A percentile compares a stretch with the other conserved stretches of the same genome.
phyloP scores from a whole-genome alignment of 2,888 invertebrate species.

The Neoaliturus tenellus region DNA sequence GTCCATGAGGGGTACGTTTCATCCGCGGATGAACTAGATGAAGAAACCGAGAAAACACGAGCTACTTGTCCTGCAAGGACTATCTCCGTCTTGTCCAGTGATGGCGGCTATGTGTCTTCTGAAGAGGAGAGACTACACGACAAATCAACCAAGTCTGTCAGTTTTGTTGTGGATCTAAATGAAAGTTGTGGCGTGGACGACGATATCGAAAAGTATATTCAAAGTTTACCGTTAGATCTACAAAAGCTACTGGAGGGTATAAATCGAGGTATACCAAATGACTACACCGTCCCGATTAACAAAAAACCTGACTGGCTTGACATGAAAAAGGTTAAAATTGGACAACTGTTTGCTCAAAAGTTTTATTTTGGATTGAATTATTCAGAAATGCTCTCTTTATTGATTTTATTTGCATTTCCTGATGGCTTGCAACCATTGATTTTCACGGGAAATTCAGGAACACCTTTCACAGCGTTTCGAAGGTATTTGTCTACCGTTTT shows the following conservation, averaged over 20 bases:
- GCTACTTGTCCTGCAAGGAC: background rate
- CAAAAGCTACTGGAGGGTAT: slow-evolving; percentile 21
- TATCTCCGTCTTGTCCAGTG: background rate
- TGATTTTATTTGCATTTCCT: slow-evolving; percentile 71
- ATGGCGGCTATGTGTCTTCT: slow-evolving; percentile 39
- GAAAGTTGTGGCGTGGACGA: background rate
- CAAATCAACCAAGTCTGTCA: slow-evolving; percentile 16
- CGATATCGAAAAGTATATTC: background rate
- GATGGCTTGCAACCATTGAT: slow-evolving; percentile 73
- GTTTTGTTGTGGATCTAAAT: slow-evolving; percentile 15
- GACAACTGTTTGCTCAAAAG: slow-evolving; percentile 72
- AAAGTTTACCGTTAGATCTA: slow-evolving; percentile 6
- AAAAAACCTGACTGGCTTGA: slow-evolving; percentile 72
- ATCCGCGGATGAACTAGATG: slow-evolving; percentile 32
- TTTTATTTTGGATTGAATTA: slow-evolving; percentile 70
- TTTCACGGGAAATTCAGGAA: slow-evolving; percentile 73
- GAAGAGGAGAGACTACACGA: background rate
- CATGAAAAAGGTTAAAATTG: slow-evolving; percentile 72
- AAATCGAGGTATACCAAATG: slow-evolving; percentile 28
- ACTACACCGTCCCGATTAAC: slow-evolving; percentile 58
- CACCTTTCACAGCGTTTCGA: slow-evolving; percentile 72
- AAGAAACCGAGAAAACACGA: background rate
- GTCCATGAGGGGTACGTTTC: background rate
- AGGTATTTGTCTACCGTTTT: slow-evolving; percentile 73
- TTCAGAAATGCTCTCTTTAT: slow-evolving; percentile 71